These are phyloP conservation scores for Drosophila stalkeri DNA, from an alignment of 2,888 invertebrate genomes.

Conservation along the genomic window DNA sequence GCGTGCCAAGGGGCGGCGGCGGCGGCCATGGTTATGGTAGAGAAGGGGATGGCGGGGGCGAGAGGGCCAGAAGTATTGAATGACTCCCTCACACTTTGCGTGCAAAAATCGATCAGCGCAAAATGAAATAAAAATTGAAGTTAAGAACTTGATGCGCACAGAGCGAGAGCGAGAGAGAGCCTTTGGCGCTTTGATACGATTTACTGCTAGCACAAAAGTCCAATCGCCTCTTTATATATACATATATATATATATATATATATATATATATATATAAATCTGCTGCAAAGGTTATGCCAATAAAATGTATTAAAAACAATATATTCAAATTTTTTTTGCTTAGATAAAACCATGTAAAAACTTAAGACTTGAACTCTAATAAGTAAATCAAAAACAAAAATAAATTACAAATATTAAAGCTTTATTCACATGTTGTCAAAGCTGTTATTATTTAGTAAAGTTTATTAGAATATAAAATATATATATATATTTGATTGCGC, in stretches of 20 bases:
- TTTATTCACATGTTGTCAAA: too few species aligned
- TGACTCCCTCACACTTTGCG: conserved; percentile 78
- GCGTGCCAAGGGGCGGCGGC: conserved; percentile 1
- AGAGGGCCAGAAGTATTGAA: conserved; percentile 2
- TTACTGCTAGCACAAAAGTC: conserved; percentile 27
- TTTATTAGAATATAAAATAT: too few species aligned
- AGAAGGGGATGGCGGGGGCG: background rate
- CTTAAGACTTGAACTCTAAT: too few species aligned
- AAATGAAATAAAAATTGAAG: conserved; percentile 75
- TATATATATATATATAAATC: background rate
- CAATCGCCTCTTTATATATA: background rate
- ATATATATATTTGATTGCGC: too few species aligned
- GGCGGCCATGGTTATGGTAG: too few species aligned
- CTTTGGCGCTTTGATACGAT: conserved; percentile 57
- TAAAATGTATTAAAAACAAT: background rate
- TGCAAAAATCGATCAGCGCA: conserved; percentile 82
- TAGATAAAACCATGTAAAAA: background rate
- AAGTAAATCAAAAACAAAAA: too few species aligned
- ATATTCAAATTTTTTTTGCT: background rate
- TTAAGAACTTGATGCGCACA: conserved; percentile 51
- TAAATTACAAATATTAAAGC: too few species aligned
- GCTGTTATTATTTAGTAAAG: too few species aligned
- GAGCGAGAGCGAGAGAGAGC: conserved; percentile 35
- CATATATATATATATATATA: background rate
- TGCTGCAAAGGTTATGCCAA: background rate